Evolutionary conservation across 2,797 vertebrate genomes (phyloP).

Genomic region (Zalophus californianus): DNA sequence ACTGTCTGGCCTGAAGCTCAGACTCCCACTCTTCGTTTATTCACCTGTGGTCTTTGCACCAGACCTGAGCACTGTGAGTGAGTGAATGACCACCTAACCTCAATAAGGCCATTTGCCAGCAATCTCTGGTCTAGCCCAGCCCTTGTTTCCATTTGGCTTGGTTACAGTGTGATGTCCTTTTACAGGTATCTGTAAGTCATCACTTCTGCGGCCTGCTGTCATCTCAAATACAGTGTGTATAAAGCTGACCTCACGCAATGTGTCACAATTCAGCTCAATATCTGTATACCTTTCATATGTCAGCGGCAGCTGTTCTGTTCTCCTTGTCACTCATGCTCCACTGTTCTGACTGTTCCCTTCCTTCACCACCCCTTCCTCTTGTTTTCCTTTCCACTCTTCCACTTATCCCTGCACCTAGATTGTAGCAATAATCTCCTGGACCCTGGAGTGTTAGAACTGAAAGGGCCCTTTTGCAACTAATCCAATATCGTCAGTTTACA

Average conservation of each 20-base stretch:
- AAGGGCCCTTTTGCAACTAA: neutral
- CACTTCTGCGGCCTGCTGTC: neutral
- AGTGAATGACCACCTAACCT: neutral
- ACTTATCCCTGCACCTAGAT: neutral
- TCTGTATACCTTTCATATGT: neutral
- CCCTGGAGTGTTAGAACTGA: neutral
- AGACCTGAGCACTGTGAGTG: neutral
- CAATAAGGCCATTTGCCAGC: neutral
- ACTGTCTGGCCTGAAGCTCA: neutral
- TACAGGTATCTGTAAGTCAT: neutral
- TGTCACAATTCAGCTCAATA: neutral
- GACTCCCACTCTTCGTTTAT: neutral
- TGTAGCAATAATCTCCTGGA: neutral
- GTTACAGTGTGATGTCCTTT: neutral
- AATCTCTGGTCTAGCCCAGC: neutral
- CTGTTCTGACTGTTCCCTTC: neutral
- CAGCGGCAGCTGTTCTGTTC: neutral
- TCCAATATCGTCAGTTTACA: neutral
- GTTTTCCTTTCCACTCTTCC: neutral
- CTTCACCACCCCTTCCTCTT: neutral
- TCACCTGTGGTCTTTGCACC: neutral
- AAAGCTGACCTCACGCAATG: neutral
- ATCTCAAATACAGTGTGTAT: accelerated
- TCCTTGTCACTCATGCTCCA: neutral
- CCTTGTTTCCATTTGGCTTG: neutral